These are phyloP conservation scores for Arctia plantaginis DNA, from an alignment of 2,888 invertebrate species.

Conservation along the genomic window DNA sequence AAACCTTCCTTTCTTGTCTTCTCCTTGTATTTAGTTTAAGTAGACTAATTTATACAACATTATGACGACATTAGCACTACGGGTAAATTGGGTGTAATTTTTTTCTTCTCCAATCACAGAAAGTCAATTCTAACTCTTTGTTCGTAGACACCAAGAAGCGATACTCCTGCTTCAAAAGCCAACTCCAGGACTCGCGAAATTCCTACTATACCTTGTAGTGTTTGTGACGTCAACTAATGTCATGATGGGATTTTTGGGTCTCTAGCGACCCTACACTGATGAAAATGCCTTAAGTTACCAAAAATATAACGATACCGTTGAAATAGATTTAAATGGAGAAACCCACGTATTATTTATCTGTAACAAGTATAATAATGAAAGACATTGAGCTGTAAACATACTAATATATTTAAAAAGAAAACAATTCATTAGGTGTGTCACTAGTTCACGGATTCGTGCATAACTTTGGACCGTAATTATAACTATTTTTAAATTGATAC, in stretches of 20 bases:
- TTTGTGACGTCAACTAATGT: neutral
- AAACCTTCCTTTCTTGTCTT: neutral
- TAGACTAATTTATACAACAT: neutral
- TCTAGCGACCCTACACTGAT: neutral
- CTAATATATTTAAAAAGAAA: slow-evolving; percentile 22
- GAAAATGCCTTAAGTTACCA: slow-evolving; percentile 28
- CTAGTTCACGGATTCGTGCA: neutral
- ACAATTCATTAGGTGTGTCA: slow-evolving; percentile 3
- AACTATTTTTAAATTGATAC: neutral
- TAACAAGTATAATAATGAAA: slow-evolving; percentile 49
- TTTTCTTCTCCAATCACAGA: neutral
- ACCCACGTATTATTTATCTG: slow-evolving; percentile 26
- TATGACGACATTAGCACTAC: neutral
- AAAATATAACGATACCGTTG: slow-evolving; percentile 11
- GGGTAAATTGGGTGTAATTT: neutral
- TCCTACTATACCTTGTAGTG: neutral
- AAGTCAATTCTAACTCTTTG: neutral
- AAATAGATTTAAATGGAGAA: slow-evolving; percentile 10
- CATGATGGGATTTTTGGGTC: neutral
- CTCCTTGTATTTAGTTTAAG: neutral
- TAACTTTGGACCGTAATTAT: neutral
- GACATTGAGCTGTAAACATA: slow-evolving; percentile 41
- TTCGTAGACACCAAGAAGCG: neutral
- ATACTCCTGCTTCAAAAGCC: neutral
- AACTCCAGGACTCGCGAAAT: neutral